Percentiles rank a stretch among this genome's conserved stretches.
Evolutionary conservation across 2,888 invertebrate genomes (phyloP).

Genomic region (Lasioglossum lativentre): DNA sequence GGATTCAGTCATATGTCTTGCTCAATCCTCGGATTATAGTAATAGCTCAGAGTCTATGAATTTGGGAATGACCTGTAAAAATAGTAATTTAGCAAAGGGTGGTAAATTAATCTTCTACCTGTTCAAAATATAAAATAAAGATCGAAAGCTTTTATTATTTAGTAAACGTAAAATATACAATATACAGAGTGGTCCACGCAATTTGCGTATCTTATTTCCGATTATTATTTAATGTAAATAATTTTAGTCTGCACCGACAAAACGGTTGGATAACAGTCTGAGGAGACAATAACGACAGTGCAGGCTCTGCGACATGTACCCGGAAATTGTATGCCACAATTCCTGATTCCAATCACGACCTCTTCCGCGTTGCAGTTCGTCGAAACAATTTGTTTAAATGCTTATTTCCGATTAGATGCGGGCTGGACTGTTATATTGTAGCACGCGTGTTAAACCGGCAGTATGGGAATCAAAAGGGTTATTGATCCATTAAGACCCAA

Average conservation of each 20-base stretch:
- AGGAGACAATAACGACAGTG: slow-evolving; percentile 44
- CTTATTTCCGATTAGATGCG: slow-evolving; percentile 33
- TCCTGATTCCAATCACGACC: slow-evolving; percentile 45
- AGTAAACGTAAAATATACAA: too few relatives aligned
- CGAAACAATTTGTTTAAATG: slow-evolving; percentile 48
- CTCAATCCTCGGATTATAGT: too few relatives aligned
- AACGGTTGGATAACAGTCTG: slow-evolving; percentile 39
- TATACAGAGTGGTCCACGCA: too few relatives aligned
- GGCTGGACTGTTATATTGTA: slow-evolving; percentile 6
- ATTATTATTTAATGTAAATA: slow-evolving; percentile 35
- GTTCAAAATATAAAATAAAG: too few relatives aligned
- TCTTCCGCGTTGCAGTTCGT: slow-evolving; percentile 28
- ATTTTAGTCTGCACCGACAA: slow-evolving; percentile 24
- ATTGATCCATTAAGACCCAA: not conserved
- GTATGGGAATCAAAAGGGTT: not conserved
- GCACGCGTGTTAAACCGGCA: not conserved
- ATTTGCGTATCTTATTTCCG: not conserved
- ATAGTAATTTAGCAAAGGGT: too few relatives aligned
- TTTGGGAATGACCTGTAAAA: too few relatives aligned
- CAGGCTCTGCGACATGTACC: slow-evolving; percentile 32
- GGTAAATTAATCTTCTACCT: too few relatives aligned
- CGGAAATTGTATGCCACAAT: slow-evolving; percentile 51
- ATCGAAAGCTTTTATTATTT: too few relatives aligned
- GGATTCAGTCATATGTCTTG: too few relatives aligned
- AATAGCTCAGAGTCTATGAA: too few relatives aligned